These are phyloP conservation scores for Drosophila varians DNA, from an alignment of 1,140 invertebrate genomes.

Conservation along the genomic window DNA sequence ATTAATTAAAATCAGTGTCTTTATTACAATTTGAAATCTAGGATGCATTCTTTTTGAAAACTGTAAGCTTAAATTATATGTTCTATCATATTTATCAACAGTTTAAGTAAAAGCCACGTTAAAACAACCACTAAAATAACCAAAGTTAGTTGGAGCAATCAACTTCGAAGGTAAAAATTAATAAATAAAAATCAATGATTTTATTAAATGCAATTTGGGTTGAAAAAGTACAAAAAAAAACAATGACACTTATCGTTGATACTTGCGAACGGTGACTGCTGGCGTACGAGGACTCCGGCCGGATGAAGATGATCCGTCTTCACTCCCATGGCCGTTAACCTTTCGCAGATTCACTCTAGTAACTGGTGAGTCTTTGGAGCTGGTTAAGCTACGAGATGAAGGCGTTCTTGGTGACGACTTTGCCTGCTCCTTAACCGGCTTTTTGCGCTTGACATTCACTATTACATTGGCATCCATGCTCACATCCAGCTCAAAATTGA, in stretches of 20 bases:
- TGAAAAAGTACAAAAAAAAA: slow-evolving; percentile 7
- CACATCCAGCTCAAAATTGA: slow-evolving; percentile 82
- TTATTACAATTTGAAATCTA: neutral
- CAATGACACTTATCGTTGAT: slow-evolving; percentile 32
- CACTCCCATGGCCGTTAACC: slow-evolving; percentile 13
- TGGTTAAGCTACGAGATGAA: slow-evolving; percentile 14
- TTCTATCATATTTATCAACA: neutral
- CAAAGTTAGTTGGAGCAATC: neutral
- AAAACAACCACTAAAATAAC: too few species aligned
- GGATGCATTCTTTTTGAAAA: neutral
- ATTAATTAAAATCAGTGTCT: neutral
- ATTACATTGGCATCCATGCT: slow-evolving; percentile 83
- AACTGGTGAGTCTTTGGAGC: slow-evolving; percentile 42
- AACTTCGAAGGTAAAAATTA: neutral
- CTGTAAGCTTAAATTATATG: neutral
- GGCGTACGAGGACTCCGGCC: slow-evolving; percentile 70
- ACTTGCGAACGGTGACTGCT: slow-evolving; percentile 62
- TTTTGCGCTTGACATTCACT: slow-evolving; percentile 81
- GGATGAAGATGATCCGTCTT: neutral
- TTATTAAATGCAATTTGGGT: slow-evolving; percentile 19
- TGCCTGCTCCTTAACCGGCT: slow-evolving; percentile 21
- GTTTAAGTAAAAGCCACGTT: too few species aligned
- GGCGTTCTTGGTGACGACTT: slow-evolving; percentile 10
- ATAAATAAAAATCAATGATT: slow-evolving; percentile 24
- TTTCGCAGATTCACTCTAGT: slow-evolving; percentile 70